Base-by-base conservation (phyloP, 1,140 invertebrate species). In the Plectrocnemia conspersa region DNA sequence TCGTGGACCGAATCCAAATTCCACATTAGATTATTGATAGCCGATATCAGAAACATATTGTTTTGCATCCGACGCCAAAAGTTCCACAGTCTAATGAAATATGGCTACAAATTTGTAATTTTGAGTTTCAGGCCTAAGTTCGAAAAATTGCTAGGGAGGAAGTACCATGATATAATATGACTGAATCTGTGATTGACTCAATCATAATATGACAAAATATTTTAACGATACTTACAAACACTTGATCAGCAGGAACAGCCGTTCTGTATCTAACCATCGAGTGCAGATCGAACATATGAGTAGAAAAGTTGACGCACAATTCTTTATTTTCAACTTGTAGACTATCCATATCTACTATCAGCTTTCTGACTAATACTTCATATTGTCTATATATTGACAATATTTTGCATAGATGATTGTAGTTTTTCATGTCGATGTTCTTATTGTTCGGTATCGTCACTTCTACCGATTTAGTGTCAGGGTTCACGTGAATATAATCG, bases 1-100 rank as follows among this genome's bases (percentile, higher is more conserved):
- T 73, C 65, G 59, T 73, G 73, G 48, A 81, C 64, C 29, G 53
- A 62, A 23, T 77, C 68, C 21, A 83, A 47, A 36, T 74, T 69
- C 23, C 67, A 71, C 41, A 80, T 72, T 2, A 83, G 72, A 2
- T 72, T 70, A 58, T 79, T 80, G 1, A 80, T 68, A 10, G 74
- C 76, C n/a, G 77, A 79, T 29, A 85, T 64, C n/a, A 80, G 66
- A 15, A 78, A 76, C 55, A 80, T 78, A 44, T 81, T 74, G 56
- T 83, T 77, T 63, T 85, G 82, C 59, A 84, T 71, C 11, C 71
- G 66, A 6, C 77, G 70, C 84, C 84, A 86, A 4, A 77, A 73
- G 29, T 77, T 65, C 59, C 80, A 78, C 2, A 86, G 59, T 54
- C 79, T 75, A 22, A 75, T 72, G 63, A 85, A 85, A 27, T 81